Evolutionary conservation across 2,888 invertebrate genomes (phyloP).

Genomic region (Pseudeuparius sepicola): DNA sequence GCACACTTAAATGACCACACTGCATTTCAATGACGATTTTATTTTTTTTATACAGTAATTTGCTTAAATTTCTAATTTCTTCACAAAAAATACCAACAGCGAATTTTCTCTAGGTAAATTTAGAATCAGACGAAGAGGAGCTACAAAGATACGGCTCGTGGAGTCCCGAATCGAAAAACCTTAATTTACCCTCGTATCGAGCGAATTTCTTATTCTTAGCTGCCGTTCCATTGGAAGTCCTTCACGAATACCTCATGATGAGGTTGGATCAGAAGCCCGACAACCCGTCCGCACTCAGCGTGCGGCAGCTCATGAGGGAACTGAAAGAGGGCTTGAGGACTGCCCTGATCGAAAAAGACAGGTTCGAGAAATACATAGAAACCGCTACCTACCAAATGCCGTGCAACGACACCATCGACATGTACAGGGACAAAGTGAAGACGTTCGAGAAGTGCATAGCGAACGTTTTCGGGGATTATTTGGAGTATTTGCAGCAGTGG

Average conservation of each 20-base stretch:
- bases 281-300: slow-evolving; percentile 76
- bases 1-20: too few relatives aligned
- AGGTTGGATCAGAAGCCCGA: slow-evolving; percentile 73
- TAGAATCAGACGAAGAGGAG: slow-evolving; percentile 41
- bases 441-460: slow-evolving; percentile 67
- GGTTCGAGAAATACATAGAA: slow-evolving; percentile 31
- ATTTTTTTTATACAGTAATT: too few relatives aligned
- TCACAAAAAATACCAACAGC: too few relatives aligned
- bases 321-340: slow-evolving; percentile 81
- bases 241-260: slow-evolving; percentile 82
- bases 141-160: slow-evolving; percentile 60
- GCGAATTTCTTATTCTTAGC: slow-evolving; percentile 78
- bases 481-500: slow-evolving; percentile 79
- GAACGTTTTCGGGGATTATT: slow-evolving; percentile 55
- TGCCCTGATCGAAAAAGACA: slow-evolving; percentile 70
- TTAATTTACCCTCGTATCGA: slow-evolving; percentile 77
- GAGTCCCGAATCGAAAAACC: slow-evolving; percentile 64
- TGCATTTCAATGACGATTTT: too few relatives aligned
- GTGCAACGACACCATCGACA: slow-evolving; percentile 38
- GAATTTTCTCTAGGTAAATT: too few relatives aligned
- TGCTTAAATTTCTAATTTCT: too few relatives aligned
- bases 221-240: slow-evolving; percentile 79
- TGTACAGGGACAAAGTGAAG: slow-evolving; percentile 50
- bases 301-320: slow-evolving; percentile 68
- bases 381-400: too few relatives aligned